Evolutionary conservation across 2,113 vertebrate species (phyloP).

Genomic region (Herpetotheres cachinnans): DNA sequence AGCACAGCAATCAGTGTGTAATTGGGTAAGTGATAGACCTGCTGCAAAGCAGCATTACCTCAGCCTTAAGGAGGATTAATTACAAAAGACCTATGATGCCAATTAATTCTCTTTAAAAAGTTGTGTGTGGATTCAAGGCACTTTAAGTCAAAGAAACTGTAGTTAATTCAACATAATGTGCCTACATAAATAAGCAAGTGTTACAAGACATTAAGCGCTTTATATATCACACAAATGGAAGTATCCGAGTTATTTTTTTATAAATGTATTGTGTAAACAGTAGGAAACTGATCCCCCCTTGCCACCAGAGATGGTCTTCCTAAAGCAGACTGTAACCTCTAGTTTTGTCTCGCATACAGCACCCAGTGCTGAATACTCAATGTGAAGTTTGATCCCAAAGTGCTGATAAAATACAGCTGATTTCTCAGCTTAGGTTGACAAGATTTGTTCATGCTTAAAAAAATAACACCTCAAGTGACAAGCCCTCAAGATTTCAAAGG

Average conservation of each 20-base stretch:
- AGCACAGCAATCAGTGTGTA: constrained; percentile 41
- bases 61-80: constrained; percentile 60
- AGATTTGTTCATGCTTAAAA: constrained; percentile 58
- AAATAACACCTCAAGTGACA: constrained; percentile 63
- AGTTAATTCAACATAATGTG: constrained; percentile 6
- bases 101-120: constrained; percentile 60
- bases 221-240: background rate
- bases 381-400: constrained; percentile 19
- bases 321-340: background rate
- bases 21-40: constrained; percentile 63
- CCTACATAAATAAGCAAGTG: background rate
- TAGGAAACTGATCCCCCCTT: background rate
- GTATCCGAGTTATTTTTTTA: background rate
- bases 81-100: constrained; percentile 40
- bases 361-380: constrained; percentile 21
- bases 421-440: constrained; percentile 30
- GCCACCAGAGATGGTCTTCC: background rate
- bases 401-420: constrained; percentile 38
- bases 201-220: background rate
- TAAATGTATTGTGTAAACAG: background rate
- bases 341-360: background rate
- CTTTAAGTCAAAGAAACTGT: constrained; percentile 18
- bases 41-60: constrained; percentile 56
- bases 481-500: constrained; percentile 67
- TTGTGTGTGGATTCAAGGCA: background rate